Conservation (phyloP, 2,113 vertebrate species). For the Pomatostomus ruficeps region DNA sequence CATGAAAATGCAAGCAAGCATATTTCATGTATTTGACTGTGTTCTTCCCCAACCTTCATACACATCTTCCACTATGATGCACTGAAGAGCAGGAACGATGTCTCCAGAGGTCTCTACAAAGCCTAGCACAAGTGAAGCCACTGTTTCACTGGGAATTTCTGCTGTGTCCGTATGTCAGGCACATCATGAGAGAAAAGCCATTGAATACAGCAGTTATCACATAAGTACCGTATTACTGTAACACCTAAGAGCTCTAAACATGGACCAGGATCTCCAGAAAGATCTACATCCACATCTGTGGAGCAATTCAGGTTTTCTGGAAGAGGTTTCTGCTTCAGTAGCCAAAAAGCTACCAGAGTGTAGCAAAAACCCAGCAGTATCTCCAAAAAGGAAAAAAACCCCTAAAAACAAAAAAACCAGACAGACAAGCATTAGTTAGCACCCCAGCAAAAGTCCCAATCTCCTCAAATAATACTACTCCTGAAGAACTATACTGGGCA, state of each 20-base stretch:
- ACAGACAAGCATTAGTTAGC: not conserved
- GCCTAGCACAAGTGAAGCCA: not conserved
- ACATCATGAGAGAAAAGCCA: not conserved
- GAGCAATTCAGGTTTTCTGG: not conserved
- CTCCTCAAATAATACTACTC: not conserved
- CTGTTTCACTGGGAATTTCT: not conserved
- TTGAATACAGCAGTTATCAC: not conserved
- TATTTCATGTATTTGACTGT: not conserved
- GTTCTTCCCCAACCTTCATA: not conserved
- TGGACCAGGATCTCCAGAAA: not conserved
- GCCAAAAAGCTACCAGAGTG: not conserved
- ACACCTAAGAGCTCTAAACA: not conserved
- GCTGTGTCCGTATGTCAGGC: not conserved
- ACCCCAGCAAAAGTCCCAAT: not conserved
- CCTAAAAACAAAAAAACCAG: not conserved
- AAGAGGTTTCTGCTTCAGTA: not conserved
- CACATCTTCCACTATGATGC: not conserved
- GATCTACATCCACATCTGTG: not conserved
- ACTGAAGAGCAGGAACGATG: rapidly evolving
- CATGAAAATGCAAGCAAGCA: not conserved
- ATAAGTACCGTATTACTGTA: not conserved
- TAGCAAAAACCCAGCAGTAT: not conserved
- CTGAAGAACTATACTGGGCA: not conserved
- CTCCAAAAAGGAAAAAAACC: not conserved
- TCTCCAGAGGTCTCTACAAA: not conserved